Percentiles rank a stretch among this genome's conserved stretches.
These are phyloP conservation scores for Ailurus styani DNA, from an alignment of 2,113 vertebrate genomes.

Conservation along the genomic window DNA sequence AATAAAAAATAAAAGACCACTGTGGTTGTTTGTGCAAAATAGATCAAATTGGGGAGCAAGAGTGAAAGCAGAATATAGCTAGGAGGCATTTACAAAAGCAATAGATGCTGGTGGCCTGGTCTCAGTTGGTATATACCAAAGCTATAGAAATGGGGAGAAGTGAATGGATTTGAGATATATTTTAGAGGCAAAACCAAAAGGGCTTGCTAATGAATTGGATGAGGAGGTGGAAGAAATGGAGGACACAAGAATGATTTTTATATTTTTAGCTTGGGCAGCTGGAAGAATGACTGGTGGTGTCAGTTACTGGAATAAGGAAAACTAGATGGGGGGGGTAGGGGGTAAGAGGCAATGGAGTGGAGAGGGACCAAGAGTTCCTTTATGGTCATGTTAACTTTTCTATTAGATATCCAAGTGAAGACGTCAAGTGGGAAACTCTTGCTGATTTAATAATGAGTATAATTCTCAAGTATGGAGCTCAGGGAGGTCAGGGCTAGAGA, in stretches of 20 bases:
- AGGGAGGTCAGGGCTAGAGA: neutral
- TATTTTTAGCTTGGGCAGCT: neutral
- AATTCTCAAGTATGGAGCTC: neutral
- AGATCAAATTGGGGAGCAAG: neutral
- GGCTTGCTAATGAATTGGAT: neutral
- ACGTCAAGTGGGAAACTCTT: neutral
- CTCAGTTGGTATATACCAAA: neutral
- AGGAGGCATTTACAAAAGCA: neutral
- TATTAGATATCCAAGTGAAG: neutral
- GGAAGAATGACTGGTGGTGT: neutral
- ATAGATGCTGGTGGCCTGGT: neutral
- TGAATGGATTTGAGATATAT: neutral
- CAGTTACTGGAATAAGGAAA: neutral
- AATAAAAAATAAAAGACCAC: neutral
- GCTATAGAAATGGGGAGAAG: neutral
- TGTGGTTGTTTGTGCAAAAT: neutral
- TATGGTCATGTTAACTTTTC: neutral
- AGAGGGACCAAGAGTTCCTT: neutral
- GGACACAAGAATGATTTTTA: neutral
- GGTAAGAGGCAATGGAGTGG: neutral
- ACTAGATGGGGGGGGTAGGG: neutral
- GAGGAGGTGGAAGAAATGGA: neutral
- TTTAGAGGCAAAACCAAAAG: neutral
- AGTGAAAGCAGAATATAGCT: neutral
- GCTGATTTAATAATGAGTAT: neutral